Conservation (phyloP, 2,888 invertebrate species). For the Eubasilissa splendida region DNA sequence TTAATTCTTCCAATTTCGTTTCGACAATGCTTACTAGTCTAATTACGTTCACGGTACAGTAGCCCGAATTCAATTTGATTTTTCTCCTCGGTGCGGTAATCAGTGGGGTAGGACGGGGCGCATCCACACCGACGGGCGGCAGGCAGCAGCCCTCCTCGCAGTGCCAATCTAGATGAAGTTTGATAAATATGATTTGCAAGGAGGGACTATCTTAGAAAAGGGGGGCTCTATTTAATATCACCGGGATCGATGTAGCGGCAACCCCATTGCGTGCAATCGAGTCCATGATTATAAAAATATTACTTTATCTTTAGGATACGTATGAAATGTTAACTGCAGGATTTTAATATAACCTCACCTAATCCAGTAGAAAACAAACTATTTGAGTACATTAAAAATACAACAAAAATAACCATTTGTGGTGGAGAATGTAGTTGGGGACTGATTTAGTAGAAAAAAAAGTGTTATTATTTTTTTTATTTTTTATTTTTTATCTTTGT, state of each 20-base stretch:
- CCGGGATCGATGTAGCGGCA: conserved; percentile 18
- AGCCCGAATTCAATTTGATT: conserved; percentile 54
- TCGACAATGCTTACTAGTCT: conserved; percentile 54
- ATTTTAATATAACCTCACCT: too few relatives aligned
- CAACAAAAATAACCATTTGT: too few relatives aligned
- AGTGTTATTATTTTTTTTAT: too few relatives aligned
- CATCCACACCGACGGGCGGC: background rate
- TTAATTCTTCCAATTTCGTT: conserved; percentile 55
- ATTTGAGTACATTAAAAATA: too few relatives aligned
- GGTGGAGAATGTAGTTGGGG: too few relatives aligned
- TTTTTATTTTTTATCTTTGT: too few relatives aligned
- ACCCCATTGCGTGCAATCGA: conserved; percentile 13
- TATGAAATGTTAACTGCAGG: too few relatives aligned
- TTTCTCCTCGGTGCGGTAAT: conserved; percentile 52
- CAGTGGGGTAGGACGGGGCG: conserved; percentile 7
- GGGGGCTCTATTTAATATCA: conserved; percentile 1
- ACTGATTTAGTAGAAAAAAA: too few relatives aligned
- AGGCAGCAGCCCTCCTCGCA: conserved; percentile 46
- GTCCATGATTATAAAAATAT: too few relatives aligned
- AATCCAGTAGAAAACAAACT: too few relatives aligned
- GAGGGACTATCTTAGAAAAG: background rate
- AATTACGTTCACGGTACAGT: conserved; percentile 52
- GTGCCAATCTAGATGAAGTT: conserved; percentile 56
- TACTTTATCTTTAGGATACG: too few relatives aligned
- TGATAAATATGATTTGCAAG: conserved; percentile 58